These are phyloP conservation scores for Agrilus cyanescens DNA, from an alignment of 2,888 invertebrate species.

Conservation along the genomic window DNA sequence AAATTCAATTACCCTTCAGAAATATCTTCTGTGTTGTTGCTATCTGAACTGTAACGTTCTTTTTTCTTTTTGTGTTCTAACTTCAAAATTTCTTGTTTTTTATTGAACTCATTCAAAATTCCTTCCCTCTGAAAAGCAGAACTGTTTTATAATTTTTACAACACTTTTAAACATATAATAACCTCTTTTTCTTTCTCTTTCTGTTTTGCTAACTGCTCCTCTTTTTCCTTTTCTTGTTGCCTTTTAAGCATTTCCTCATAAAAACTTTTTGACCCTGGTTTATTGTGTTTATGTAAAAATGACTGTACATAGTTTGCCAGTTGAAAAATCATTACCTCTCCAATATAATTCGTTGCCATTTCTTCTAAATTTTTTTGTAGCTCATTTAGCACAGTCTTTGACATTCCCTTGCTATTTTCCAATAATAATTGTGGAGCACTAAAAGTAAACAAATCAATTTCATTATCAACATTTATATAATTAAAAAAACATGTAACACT, in stretches of 20 bases:
- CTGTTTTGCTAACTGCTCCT: constrained; percentile 48
- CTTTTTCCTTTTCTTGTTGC: constrained; percentile 52
- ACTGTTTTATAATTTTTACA: background rate
- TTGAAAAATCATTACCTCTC: constrained; percentile 81
- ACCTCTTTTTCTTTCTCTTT: constrained; percentile 56
- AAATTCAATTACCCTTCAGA: too few species aligned
- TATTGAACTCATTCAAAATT: constrained; percentile 63
- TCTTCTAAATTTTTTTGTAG: constrained; percentile 49
- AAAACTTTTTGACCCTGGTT: constrained; percentile 68
- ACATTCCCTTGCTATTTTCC: constrained; percentile 67
- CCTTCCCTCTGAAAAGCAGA: constrained; percentile 45
- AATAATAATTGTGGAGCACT: constrained; percentile 58
- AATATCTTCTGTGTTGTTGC: background rate
- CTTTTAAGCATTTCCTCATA: constrained; percentile 83
- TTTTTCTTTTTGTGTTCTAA: constrained; percentile 48
- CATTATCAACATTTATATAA: background rate
- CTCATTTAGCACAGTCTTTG: constrained; percentile 51
- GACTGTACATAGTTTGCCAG: constrained; percentile 67
- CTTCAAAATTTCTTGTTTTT: constrained; percentile 65
- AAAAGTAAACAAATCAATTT: constrained; percentile 26
- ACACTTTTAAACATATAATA: constrained; percentile 12
- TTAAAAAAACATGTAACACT: constrained; percentile 25
- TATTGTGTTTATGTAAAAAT: constrained; percentile 70
- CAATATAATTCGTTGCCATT: constrained; percentile 46
- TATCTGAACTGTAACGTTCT: constrained; percentile 22